Conservation (phyloP, 2,888 invertebrate genomes). For the Leptopilina syphax region DNA sequence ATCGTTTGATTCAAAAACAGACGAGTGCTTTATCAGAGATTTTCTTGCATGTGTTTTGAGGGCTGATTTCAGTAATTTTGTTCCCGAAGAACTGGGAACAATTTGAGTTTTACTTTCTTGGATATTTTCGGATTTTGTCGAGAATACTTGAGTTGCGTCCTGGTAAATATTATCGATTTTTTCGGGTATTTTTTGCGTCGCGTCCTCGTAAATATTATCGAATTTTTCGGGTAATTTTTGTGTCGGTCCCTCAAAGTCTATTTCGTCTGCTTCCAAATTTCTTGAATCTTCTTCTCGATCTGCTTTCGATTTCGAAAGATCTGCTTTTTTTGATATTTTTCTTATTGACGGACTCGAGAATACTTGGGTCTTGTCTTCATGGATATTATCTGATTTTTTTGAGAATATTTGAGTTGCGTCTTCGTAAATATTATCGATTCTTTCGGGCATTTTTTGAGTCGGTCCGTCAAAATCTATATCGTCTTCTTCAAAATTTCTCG, state of each 20-base stretch:
- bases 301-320: too few species aligned
- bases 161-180: not conserved
- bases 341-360: not conserved
- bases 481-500: slow-evolving; percentile 6
- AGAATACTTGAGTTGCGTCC: not conserved
- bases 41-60: too few species aligned
- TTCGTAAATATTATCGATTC: not conserved
- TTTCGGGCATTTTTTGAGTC: not conserved
- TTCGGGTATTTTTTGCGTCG: not conserved
- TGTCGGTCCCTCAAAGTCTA: slow-evolving; percentile 6
- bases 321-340: not conserved
- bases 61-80: too few species aligned
- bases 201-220: not conserved
- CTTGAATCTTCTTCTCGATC: not conserved
- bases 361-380: not conserved
- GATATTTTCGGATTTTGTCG: not conserved
- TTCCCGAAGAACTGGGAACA: not conserved
- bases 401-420: not conserved
- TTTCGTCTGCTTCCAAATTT: slow-evolving; percentile 13
- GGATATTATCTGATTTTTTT: not conserved
- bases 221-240: not conserved
- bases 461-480: slow-evolving; percentile 17
- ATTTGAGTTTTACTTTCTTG: not conserved
- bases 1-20: not conserved
- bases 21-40: too few species aligned